Percentiles rank a stretch among this genome's conserved stretches.
phyloP scores from a whole-genome alignment of 2,797 vertebrate genomes.

The Cirrhinus molitorella region DNA sequence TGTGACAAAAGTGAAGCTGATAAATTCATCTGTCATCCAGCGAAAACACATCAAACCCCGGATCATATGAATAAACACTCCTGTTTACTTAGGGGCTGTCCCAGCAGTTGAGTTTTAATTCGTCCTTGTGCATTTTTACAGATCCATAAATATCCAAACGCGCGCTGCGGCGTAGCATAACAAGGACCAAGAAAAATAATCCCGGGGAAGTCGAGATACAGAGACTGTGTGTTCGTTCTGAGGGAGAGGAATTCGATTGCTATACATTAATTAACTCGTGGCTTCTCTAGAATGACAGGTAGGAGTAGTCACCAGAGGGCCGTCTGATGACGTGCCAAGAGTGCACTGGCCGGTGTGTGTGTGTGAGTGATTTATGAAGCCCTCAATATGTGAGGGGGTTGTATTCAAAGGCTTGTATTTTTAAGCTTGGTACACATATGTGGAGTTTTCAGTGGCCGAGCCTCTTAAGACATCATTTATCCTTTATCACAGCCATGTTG shows the following conservation, averaged over 20 bases:
- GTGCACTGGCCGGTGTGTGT: slow-evolving; percentile 62
- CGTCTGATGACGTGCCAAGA: slow-evolving; percentile 77
- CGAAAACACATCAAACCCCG: slow-evolving; percentile 77
- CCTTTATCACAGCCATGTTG: slow-evolving; percentile 80
- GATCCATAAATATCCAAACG: slow-evolving; percentile 79
- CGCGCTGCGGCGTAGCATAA: slow-evolving; percentile 71
- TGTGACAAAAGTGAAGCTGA: slow-evolving; percentile 76
- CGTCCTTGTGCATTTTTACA: slow-evolving; percentile 81
- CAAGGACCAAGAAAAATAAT: slow-evolving; percentile 81
- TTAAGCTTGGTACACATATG: slow-evolving; percentile 75
- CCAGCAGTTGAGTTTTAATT: slow-evolving; percentile 79
- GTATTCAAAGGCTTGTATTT: slow-evolving; percentile 77
- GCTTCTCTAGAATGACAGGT: slow-evolving; percentile 77
- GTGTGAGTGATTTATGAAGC: slow-evolving; percentile 76
- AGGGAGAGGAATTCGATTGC: slow-evolving; percentile 78
- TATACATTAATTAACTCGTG: slow-evolving; percentile 81
- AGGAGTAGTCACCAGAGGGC: slow-evolving; percentile 75
- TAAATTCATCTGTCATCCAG: slow-evolving; percentile 72
- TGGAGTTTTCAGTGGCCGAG: slow-evolving; percentile 65
- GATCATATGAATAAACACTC: slow-evolving; percentile 74
- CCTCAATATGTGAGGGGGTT: slow-evolving; percentile 71
- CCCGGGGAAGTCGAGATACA: slow-evolving; percentile 74
- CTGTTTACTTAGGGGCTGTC: slow-evolving; percentile 63
- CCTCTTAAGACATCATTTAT: slow-evolving; percentile 76
- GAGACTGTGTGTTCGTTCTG: slow-evolving; percentile 78